phyloP scores from a whole-genome alignment of 2,113 vertebrate species.

The Bothrops jararaca region DNA sequence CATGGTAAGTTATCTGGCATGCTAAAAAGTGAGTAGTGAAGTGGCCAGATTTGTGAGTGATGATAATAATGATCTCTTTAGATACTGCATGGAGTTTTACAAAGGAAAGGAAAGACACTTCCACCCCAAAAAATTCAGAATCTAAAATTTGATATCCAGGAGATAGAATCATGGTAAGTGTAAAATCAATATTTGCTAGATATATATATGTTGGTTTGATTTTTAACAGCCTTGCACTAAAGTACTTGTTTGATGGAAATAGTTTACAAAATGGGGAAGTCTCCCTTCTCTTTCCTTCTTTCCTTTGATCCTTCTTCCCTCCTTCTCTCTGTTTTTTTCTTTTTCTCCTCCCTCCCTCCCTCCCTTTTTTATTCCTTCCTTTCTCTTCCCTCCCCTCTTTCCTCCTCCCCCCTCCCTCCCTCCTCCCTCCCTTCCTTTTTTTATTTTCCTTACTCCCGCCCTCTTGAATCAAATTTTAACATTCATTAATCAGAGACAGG shows the following conservation, averaged over 20 bases:
- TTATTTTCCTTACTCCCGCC: accelerated
- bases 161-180: background rate
- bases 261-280: background rate
- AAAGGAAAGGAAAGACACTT: background rate
- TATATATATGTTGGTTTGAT: background rate
- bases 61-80: background rate
- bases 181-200: background rate
- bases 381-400: too few species aligned
- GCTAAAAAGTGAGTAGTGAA: background rate
- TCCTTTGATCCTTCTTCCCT: too few species aligned
- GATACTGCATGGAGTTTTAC: background rate
- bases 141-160: background rate
- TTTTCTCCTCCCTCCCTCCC: too few species aligned
- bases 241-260: background rate
- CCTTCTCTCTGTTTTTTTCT: too few species aligned
- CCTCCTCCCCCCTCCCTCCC: too few species aligned
- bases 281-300: background rate
- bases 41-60: background rate
- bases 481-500: background rate
- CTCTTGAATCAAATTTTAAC: background rate
- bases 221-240: background rate
- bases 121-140: background rate
- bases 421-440: too few species aligned
- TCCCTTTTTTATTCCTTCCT: too few species aligned
- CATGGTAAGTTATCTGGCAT: background rate